Evolutionary conservation across 2,888 invertebrate species (phyloP).

Genomic region (Iselma pallidipennis): DNA sequence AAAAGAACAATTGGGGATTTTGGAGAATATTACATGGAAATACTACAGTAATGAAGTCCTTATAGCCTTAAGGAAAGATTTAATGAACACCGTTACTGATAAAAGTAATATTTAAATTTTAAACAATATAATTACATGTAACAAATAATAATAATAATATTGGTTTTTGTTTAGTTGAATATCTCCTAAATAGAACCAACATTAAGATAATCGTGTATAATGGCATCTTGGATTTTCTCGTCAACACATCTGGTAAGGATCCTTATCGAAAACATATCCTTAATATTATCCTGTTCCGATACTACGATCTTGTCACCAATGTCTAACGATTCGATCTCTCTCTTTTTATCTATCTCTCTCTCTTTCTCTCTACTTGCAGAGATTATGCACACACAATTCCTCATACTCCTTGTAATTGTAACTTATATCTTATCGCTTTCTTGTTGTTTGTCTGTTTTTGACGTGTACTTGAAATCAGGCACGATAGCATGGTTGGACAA

Average conservation of each 20-base stretch:
- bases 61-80: conserved; percentile 63
- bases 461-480: conserved; percentile 23
- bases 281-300: background rate
- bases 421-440: no score
- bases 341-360: no score
- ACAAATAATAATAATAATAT: no score
- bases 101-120: conserved; percentile 61
- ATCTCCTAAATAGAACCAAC: conserved; percentile 68
- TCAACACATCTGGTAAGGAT: conserved; percentile 73
- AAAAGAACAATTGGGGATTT: conserved; percentile 67
- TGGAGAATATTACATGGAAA: conserved; percentile 69
- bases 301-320: conserved; percentile 7
- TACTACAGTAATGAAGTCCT: conserved; percentile 66
- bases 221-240: conserved; percentile 84
- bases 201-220: conserved; percentile 73
- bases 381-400: no score
- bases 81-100: conserved; percentile 71
- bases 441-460: no score
- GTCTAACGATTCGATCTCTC: no score
- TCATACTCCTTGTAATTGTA: no score
- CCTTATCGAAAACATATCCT: background rate
- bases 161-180: conserved; percentile 62
- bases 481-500: conserved; percentile 66
- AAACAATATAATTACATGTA: no score
- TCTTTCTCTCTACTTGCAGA: no score